These are phyloP conservation scores for Amiota communis DNA, from an alignment of 2,888 invertebrate genomes.

Conservation along the genomic window DNA sequence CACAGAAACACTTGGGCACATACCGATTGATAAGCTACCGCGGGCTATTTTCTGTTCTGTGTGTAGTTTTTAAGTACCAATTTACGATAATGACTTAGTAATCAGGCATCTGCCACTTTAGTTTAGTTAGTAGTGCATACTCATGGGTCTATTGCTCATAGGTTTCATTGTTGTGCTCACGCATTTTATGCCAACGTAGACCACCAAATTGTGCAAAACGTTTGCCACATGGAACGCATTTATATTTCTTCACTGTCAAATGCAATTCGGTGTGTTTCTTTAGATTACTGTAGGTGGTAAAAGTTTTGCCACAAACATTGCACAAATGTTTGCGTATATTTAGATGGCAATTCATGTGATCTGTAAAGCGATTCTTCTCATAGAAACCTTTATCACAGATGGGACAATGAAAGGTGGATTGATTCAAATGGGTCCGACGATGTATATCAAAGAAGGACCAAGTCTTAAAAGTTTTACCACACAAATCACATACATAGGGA, in stretches of 20 bases:
- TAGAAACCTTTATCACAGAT: conserved; percentile 68
- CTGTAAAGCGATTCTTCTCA: conserved; percentile 67
- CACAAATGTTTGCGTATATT: conserved; percentile 67
- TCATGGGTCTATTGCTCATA: conserved; percentile 33
- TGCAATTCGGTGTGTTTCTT: conserved; percentile 66
- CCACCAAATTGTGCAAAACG: conserved; percentile 66
- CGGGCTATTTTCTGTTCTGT: too few relatives aligned
- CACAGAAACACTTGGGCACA: too few relatives aligned
- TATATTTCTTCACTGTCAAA: conserved; percentile 62
- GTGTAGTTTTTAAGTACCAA: too few relatives aligned
- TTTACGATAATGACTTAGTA: conserved; percentile 21
- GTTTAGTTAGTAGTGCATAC: background rate
- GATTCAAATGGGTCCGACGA: conserved; percentile 61
- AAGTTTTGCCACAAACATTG: conserved; percentile 64
- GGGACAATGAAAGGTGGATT: conserved; percentile 65
- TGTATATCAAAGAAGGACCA: conserved; percentile 69
- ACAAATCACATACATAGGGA: conserved; percentile 64
- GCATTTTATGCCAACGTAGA: conserved; percentile 62
- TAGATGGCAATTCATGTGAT: conserved; percentile 67
- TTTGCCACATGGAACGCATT: conserved; percentile 59
- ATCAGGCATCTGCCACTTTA: background rate
- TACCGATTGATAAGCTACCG: too few relatives aligned
- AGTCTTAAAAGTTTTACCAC: conserved; percentile 66
- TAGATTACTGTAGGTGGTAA: conserved; percentile 64
- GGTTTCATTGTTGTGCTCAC: conserved; percentile 41